These are phyloP conservation scores for Ashinkailepas kermadecensis DNA, from an alignment of 2,888 invertebrate species.

Conservation along the genomic window DNA sequence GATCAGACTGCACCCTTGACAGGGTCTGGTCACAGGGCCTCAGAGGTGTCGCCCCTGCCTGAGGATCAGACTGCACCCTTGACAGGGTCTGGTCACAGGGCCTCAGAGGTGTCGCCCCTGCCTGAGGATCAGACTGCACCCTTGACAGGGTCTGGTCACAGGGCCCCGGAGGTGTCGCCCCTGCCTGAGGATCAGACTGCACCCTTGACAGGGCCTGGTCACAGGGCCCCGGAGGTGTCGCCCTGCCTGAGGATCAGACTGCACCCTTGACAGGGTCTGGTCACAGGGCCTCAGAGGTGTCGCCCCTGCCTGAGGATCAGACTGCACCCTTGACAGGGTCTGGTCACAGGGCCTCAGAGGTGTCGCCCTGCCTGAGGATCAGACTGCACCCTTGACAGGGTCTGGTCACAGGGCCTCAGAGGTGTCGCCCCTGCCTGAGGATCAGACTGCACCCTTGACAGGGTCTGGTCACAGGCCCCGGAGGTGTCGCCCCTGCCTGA, in stretches of 20 bases:
- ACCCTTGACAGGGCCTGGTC: too few species aligned
- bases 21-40: constrained; percentile 52
- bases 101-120: constrained; percentile 61
- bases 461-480: constrained; percentile 43
- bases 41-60: constrained; percentile 54
- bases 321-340: too few species aligned
- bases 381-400: too few species aligned
- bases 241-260: too few species aligned
- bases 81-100: constrained; percentile 46
- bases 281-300: constrained; percentile 70
- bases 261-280: too few species aligned
- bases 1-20: too few species aligned
- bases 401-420: constrained; percentile 61
- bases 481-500: neutral
- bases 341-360: constrained; percentile 65
- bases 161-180: constrained; percentile 67
- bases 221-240: constrained; percentile 70
- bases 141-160: constrained; percentile 38
- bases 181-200: too few species aligned
- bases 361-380: constrained; percentile 41
- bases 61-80: too few species aligned
- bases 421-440: constrained; percentile 45
- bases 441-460: too few species aligned
- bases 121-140: too few species aligned
- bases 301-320: neutral